Evolutionary conservation across 2,888 invertebrate genomes (phyloP).

Genomic region (Chelonus formosanus): DNA sequence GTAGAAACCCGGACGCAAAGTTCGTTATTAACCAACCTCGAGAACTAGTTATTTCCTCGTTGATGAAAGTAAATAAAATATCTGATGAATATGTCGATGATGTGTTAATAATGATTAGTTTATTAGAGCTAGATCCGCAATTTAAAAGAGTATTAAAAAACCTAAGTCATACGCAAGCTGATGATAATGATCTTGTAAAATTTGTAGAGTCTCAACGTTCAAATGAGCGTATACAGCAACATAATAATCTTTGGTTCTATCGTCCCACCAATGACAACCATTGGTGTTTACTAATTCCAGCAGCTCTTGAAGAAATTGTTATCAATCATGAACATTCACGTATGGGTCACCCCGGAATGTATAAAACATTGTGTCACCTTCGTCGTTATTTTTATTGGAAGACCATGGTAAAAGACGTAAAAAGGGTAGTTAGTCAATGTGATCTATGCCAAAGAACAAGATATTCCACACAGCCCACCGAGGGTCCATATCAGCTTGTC

Average conservation of each 20-base stretch:
- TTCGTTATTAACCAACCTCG: not conserved
- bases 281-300: too few species aligned
- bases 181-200: not conserved
- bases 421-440: conserved; percentile 1
- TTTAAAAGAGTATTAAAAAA: not conserved
- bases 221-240: too few species aligned
- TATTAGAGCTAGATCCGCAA: not conserved
- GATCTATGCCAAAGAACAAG: conserved; percentile 25
- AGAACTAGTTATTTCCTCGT: not conserved
- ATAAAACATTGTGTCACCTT: not conserved
- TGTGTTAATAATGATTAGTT: not conserved
- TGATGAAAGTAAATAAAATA: not conserved
- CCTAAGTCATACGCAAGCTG: not conserved
- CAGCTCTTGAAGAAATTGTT: not conserved
- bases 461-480: conserved; percentile 5
- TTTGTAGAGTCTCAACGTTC: too few species aligned
- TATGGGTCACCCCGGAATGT: not conserved
- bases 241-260: too few species aligned
- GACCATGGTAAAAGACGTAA: conserved; percentile 5
- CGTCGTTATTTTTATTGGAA: conserved; percentile 15
- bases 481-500: conserved; percentile 14
- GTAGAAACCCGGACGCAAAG: conserved; percentile 34
- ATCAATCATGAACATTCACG: not conserved
- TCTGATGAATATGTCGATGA: not conserved
- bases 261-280: too few species aligned